Evolutionary conservation across 2,113 vertebrate species (phyloP).

Genomic region (Aptenodytes patagonicus): DNA sequence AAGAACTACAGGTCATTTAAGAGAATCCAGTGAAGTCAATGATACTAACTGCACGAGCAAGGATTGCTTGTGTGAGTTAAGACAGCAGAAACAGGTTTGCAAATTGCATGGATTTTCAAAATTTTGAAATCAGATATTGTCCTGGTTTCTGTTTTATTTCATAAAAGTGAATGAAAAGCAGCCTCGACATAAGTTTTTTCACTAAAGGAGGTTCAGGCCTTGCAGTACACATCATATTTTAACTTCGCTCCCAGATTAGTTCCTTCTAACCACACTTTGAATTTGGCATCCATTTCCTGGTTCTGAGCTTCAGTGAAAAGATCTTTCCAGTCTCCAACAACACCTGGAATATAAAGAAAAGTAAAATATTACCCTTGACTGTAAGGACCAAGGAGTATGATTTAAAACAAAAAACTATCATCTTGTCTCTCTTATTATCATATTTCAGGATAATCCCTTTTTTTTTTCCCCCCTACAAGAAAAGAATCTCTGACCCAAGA

Average conservation of each 20-base stretch:
- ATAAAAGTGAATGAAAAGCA: not conserved
- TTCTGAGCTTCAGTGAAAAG: conserved; percentile 77
- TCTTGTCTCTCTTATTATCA: not conserved
- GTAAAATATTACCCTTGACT: not conserved
- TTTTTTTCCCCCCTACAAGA: not conserved
- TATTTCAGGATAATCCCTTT: not conserved
- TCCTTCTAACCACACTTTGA: conserved; percentile 71
- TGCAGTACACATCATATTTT: conserved; percentile 75
- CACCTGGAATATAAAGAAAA: conserved; percentile 55
- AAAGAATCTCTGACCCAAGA: not conserved
- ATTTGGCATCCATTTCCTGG: conserved; percentile 77
- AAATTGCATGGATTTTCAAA: not conserved
- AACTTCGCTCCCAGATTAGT: conserved; percentile 73
- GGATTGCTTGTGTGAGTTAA: not conserved
- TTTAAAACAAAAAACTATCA: not conserved
- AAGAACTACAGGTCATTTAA: not conserved
- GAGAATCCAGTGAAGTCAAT: not conserved
- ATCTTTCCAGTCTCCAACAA: conserved; percentile 81
- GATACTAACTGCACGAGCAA: not conserved
- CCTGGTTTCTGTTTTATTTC: not conserved
- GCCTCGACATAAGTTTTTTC: not conserved
- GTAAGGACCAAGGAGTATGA: not conserved
- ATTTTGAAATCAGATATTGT: not conserved
- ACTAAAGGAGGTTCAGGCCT: conserved; percentile 35
- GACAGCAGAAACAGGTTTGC: not conserved